Conservation (phyloP, 1,140 invertebrate species). For the Sipha flava region DNA sequence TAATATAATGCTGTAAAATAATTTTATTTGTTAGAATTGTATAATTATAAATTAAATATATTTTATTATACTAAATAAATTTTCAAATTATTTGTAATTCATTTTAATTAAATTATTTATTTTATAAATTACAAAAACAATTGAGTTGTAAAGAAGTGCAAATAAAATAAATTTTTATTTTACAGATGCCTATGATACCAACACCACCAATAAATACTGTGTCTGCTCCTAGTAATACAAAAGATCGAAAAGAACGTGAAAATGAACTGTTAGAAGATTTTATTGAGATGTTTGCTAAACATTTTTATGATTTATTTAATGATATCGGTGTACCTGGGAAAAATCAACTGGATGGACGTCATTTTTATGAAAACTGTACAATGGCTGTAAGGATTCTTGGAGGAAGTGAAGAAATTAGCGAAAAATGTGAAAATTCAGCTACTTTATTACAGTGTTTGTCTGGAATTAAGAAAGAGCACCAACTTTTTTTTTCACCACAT, state of each 20-base stretch:
- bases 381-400: constrained; percentile 4
- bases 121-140: too few relatives aligned
- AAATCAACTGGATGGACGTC: constrained; percentile 5
- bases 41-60: too few relatives aligned
- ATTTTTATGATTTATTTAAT: constrained; percentile 21
- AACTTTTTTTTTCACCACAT: constrained; percentile 7
- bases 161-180: not conserved
- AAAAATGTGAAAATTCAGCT: not conserved
- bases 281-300: constrained; percentile 26
- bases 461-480: not conserved
- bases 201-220: not conserved
- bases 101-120: too few relatives aligned
- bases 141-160: too few relatives aligned
- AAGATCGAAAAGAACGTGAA: not conserved
- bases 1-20: too few relatives aligned
- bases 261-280: constrained; percentile 8
- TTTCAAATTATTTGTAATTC: too few relatives aligned
- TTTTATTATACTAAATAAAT: too few relatives aligned
- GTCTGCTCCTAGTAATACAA: not conserved
- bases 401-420: not conserved
- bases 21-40: too few relatives aligned
- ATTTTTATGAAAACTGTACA: constrained; percentile 27
- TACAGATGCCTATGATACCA: not conserved
- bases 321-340: not conserved
- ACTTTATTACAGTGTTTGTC: not conserved